Percentiles rank a stretch among this genome's conserved stretches.
phyloP scores from a whole-genome alignment of 1,140 invertebrate genomes.

The Drosophila neocordata region DNA sequence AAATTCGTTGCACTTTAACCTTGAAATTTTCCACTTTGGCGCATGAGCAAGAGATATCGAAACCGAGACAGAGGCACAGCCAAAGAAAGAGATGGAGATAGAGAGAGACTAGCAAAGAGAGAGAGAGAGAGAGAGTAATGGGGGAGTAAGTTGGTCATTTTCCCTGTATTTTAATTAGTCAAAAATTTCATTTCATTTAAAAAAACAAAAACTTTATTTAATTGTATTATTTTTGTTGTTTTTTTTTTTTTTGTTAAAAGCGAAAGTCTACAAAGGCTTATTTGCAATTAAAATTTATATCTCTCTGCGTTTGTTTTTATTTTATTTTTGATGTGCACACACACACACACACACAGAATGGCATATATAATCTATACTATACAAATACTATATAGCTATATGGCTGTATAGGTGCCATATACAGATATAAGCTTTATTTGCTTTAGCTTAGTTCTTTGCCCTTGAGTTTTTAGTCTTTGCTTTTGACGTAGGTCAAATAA shows the following conservation, averaged over 20 bases:
- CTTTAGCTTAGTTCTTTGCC: neutral
- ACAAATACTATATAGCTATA: neutral
- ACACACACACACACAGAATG: neutral
- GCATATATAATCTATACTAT: neutral
- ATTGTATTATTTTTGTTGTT: neutral
- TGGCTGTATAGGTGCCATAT: neutral
- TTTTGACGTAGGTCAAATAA: constrained; percentile 59
- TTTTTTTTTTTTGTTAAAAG: constrained; percentile 45
- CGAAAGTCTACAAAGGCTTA: constrained; percentile 62
- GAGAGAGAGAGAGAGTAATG: constrained; percentile 9
- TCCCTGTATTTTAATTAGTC: constrained; percentile 3
- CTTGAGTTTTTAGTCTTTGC: constrained; percentile 30
- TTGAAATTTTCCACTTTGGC: constrained; percentile 71
- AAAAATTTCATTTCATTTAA: constrained; percentile 35
- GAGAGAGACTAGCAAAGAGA: neutral
- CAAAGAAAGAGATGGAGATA: neutral
- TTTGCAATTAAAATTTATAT: constrained; percentile 27
- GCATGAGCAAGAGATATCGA: constrained; percentile 54
- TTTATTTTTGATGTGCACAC: too few species aligned
- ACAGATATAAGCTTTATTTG: constrained; percentile 2
- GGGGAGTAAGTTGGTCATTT: neutral
- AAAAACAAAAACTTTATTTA: constrained; percentile 36
- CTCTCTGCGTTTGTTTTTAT: neutral
- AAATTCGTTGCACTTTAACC: constrained; percentile 82
- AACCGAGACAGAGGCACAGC: neutral